Evolutionary conservation across 2,888 invertebrate species (phyloP).

Genomic region (Thera britannica): DNA sequence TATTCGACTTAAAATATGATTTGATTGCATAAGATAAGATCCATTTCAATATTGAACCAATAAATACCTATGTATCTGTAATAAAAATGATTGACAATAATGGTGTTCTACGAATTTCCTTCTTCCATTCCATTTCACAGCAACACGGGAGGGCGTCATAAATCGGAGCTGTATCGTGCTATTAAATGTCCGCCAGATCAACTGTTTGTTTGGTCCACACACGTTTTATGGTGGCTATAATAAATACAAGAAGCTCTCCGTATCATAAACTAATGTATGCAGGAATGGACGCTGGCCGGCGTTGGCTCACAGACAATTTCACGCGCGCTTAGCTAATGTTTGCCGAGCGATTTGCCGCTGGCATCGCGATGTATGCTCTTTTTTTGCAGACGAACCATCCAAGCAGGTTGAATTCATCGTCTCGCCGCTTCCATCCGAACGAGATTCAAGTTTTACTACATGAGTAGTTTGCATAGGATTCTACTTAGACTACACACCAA

Average conservation of each 20-base stretch:
- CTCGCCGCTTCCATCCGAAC: constrained; percentile 19
- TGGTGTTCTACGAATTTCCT: constrained; percentile 25
- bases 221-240: constrained; percentile 47
- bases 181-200: constrained; percentile 42
- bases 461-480: not conserved
- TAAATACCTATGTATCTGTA: constrained; percentile 8
- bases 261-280: constrained; percentile 62
- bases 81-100: constrained; percentile 25
- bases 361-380: constrained; percentile 57
- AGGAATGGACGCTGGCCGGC: constrained; percentile 56
- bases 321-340: constrained; percentile 78
- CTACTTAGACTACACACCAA: constrained; percentile 8
- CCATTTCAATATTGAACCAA: constrained; percentile 6
- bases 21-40: constrained; percentile 1
- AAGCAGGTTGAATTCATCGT: constrained; percentile 34
- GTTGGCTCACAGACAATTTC: constrained; percentile 70
- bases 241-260: constrained; percentile 54
- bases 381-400: constrained; percentile 51
- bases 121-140: constrained; percentile 36
- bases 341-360: constrained; percentile 74
- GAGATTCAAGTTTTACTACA: constrained; percentile 11
- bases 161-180: constrained; percentile 40
- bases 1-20: not conserved
- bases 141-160: constrained; percentile 39
- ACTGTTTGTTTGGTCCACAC: constrained; percentile 46